Percentiles rank a stretch among this genome's conserved stretches.
Evolutionary conservation across 35 echinoderm and acorn worm genomes (phyloP).

Genomic region (Strongylocentrotus purpuratus): DNA sequence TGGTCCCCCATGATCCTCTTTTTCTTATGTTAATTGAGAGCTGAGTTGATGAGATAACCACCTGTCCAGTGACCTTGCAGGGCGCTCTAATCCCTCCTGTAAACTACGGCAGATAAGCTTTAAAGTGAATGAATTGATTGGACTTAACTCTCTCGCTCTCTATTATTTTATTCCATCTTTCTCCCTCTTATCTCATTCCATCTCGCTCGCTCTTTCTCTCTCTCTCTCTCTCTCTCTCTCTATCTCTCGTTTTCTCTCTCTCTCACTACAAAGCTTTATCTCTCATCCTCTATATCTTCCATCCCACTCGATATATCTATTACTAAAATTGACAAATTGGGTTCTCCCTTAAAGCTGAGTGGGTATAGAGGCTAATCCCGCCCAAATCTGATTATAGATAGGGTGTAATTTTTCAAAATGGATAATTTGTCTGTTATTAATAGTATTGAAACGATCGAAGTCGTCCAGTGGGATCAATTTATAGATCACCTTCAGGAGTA

Average conservation of each 20-base stretch:
- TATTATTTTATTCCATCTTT: too few relatives aligned
- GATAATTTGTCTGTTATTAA: not conserved
- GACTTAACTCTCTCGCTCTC: too few relatives aligned
- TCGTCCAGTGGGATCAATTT: not conserved
- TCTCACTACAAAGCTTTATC: not conserved
- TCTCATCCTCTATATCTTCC: not conserved
- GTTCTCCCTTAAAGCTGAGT: not conserved
- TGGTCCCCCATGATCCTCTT: too few relatives aligned
- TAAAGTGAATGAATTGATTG: too few relatives aligned
- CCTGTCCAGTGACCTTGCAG: too few relatives aligned
- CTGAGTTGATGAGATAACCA: too few relatives aligned
- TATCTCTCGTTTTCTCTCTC: too few relatives aligned
- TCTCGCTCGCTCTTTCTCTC: too few relatives aligned
- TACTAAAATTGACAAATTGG: not conserved
- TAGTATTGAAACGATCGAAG: not conserved
- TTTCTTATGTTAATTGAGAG: too few relatives aligned
- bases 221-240: not conserved
- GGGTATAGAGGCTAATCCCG: not conserved
- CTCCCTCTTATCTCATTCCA: too few relatives aligned
- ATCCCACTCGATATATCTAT: not conserved
- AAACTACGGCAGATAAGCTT: too few relatives aligned
- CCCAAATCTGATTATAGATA: not conserved
- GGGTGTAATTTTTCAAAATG: slow-evolving; percentile 12
- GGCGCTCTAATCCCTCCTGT: too few relatives aligned
- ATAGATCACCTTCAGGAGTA: not conserved